phyloP scores from a whole-genome alignment of 2,888 invertebrate genomes.

The Tupiocoris notatus region DNA sequence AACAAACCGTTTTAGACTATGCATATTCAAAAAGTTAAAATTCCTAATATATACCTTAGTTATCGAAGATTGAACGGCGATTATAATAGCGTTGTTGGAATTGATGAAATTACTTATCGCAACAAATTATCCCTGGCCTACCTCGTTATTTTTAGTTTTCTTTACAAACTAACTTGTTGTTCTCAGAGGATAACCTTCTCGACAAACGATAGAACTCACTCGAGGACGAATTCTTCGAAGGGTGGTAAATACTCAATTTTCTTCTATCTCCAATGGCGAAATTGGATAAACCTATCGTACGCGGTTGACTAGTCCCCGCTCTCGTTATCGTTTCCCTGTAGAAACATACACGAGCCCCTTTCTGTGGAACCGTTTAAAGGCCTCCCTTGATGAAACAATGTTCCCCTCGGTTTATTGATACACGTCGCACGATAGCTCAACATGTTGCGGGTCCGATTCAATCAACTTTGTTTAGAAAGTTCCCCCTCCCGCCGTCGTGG shows the following conservation, averaged over 20 bases:
- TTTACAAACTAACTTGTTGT: no score
- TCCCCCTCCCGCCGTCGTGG: slow-evolving; percentile 1
- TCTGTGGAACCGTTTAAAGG: background rate
- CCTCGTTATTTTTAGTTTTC: no score
- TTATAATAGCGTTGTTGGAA: no score
- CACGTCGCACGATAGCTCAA: background rate
- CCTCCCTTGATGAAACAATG: background rate
- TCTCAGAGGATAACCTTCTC: background rate
- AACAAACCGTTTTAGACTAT: no score
- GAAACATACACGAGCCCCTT: background rate
- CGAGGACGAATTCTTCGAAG: background rate
- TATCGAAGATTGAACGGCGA: no score
- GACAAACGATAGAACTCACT: background rate
- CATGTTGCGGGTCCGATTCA: slow-evolving; percentile 13
- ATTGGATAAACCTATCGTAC: background rate
- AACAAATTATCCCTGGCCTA: no score
- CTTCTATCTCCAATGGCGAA: background rate
- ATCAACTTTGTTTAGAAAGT: slow-evolving; percentile 33
- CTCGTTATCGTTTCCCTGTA: background rate
- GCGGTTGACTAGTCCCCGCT: background rate
- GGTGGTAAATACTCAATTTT: background rate
- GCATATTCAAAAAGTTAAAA: no score
- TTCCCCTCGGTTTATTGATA: slow-evolving; percentile 14
- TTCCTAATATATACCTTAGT: no score
- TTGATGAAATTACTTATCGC: no score